These are phyloP conservation scores for Synanceia verrucosa DNA, from an alignment of 2,797 vertebrate species.

Conservation along the genomic window DNA sequence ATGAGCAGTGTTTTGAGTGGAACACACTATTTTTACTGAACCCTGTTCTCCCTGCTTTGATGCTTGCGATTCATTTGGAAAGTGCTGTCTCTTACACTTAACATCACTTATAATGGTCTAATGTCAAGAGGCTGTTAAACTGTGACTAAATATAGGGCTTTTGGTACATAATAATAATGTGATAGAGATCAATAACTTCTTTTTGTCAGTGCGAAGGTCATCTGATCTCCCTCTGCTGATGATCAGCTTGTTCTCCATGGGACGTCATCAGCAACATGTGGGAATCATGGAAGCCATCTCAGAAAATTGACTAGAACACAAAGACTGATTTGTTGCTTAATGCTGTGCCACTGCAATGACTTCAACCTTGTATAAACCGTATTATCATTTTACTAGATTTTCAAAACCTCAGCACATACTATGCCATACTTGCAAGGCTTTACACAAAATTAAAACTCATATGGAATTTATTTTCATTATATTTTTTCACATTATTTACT, in stretches of 20 bases:
- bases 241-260: constrained; percentile 41
- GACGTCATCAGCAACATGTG: constrained; percentile 38
- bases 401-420: neutral
- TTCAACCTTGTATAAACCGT: neutral
- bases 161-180: constrained; percentile 39
- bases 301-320: no score
- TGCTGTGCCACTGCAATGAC: neutral
- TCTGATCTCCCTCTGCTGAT: constrained; percentile 25
- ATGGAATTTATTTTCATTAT: neutral
- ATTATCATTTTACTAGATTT: neutral
- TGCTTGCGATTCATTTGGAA: constrained; percentile 38
- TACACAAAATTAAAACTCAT: neutral
- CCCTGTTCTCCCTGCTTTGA: constrained; percentile 39
- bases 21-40: constrained; percentile 56
- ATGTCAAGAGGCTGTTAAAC: constrained; percentile 45
- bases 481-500: neutral
- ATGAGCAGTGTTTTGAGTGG: constrained; percentile 61
- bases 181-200: constrained; percentile 29
- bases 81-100: constrained; percentile 19
- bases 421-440: neutral
- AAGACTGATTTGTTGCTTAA: neutral
- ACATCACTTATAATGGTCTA: constrained; percentile 23
- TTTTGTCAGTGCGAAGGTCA: constrained; percentile 28
- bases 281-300: no score
- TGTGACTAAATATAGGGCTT: constrained; percentile 31